phyloP scores from a whole-genome alignment of 2,888 invertebrate genomes.

The Polydrusus pterygomalis region DNA sequence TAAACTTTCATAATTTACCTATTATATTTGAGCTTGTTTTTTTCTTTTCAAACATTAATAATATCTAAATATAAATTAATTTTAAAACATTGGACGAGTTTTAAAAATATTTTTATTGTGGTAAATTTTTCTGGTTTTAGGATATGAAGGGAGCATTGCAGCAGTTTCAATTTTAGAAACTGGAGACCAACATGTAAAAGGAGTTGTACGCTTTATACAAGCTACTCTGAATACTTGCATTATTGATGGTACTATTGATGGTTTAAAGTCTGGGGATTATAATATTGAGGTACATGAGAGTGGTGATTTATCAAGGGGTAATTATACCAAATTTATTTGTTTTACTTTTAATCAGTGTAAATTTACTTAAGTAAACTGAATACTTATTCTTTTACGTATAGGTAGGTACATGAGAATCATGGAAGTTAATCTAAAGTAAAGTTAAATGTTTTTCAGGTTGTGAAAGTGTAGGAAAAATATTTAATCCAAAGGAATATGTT shows the following conservation, averaged over 20 bases:
- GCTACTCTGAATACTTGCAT: conserved; percentile 76
- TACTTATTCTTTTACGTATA: too few species aligned
- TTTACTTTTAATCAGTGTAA: conserved; percentile 4
- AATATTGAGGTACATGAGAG: conserved; percentile 80
- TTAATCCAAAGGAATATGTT: conserved; percentile 73
- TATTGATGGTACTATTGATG: conserved; percentile 90
- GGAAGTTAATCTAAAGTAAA: conserved; percentile 1
- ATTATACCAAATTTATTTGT: not conserved
- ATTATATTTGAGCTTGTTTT: not conserved
- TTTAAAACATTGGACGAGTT: too few species aligned
- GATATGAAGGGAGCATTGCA: conserved; percentile 81
- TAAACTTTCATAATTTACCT: not conserved
- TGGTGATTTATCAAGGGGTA: conserved; percentile 79
- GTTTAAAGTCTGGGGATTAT: conserved; percentile 79
- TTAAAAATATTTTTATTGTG: not conserved
- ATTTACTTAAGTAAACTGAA: not conserved
- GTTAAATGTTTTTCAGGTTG: conserved; percentile 67
- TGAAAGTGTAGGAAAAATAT: conserved; percentile 78
- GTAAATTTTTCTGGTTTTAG: conserved; percentile 76
- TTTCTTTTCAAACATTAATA: too few species aligned
- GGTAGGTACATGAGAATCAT: too few species aligned
- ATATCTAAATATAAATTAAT: too few species aligned
- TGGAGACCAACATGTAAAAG: conserved; percentile 73
- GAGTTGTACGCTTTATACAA: conserved; percentile 87
- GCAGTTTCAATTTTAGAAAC: conserved; percentile 86